Base-by-base conservation (phyloP, 53 echinoderm and acorn worm species). In the Echinometra lucunter region DNA sequence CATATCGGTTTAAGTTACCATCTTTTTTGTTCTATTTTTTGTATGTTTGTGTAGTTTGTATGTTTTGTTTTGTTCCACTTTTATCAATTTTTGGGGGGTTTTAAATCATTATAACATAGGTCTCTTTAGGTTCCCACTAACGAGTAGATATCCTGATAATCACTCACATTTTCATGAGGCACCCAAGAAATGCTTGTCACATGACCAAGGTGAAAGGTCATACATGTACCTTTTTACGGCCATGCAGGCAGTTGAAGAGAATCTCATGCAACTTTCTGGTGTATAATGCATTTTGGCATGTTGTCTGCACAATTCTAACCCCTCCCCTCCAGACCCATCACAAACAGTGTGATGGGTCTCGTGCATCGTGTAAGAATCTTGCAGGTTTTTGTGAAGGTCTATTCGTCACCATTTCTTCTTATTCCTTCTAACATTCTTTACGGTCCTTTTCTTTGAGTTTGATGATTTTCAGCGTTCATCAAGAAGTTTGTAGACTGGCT, bases 91-190 rank as follows among this genome's bases (percentile, higher is more conserved):
- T 0, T 7, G 56, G n/a, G n/a, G 7, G 56, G 7, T 56, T 56
- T 56, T 56, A 9, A 13, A 9, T 56, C 56, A 7, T 56, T 56
- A 56, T 63, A 63, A 63, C 23, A 63, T 78, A 78, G 78, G 78
- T 30, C 38, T 78, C 38, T 78, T 42, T 42, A 38, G 53, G 49
- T 56, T 55, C 30, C 32, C 88, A 30, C 28, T 55, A 30, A 37
- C 18, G 55, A 88, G 17, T 49, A 88, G 56, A 88, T 55, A 30
- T 88, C 55, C 34, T n/a, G n/a, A n/a, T n/a, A n/a, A n/a, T n/a
- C n/a, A n/a, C 88, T 55, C 88, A 30, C 55, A 88, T 55, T 88
- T 88, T 88, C 88, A 88, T 34, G 88, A 88, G 18, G 88, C 88
- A 32, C 16, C 88, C 15, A 16, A 47, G 87, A 87, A 87, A 23